phyloP scores from a whole-genome alignment of 2,888 invertebrate genomes.

The Drosophila subquinaria region DNA sequence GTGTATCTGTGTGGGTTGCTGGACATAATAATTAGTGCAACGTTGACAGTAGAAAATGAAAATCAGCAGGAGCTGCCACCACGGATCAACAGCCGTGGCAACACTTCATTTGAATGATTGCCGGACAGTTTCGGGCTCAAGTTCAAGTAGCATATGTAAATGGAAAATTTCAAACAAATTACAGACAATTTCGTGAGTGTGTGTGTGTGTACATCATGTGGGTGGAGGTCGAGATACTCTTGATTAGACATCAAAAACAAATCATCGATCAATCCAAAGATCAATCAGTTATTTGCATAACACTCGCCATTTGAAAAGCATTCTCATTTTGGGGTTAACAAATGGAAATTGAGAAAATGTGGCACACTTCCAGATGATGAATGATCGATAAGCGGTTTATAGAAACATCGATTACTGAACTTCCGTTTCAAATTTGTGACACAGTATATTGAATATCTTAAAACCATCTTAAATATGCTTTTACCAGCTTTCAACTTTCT shows the following conservation, averaged over 20 bases:
- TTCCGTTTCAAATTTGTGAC: neutral
- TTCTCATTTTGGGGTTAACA: slow-evolving; percentile 3
- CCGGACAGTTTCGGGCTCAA: slow-evolving; percentile 17
- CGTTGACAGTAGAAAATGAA: slow-evolving; percentile 51
- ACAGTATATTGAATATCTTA: neutral
- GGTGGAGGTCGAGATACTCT: slow-evolving; percentile 21
- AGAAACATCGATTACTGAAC: neutral
- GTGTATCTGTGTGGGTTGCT: slow-evolving; percentile 14
- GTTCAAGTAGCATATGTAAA: slow-evolving; percentile 4
- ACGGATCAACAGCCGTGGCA: slow-evolving; percentile 18
- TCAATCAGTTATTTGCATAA: slow-evolving; percentile 54
- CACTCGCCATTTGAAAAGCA: slow-evolving; percentile 4
- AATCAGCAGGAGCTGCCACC: slow-evolving; percentile 37
- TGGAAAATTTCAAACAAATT: slow-evolving; percentile 24
- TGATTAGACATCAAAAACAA: slow-evolving; percentile 7
- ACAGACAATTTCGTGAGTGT: slow-evolving; percentile 15
- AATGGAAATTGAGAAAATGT: neutral
- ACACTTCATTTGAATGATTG: slow-evolving; percentile 69
- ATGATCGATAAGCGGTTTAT: neutral
- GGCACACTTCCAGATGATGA: neutral
- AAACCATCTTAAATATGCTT: neutral
- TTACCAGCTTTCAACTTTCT: neutral
- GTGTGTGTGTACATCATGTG: no score
- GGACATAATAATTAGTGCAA: slow-evolving; percentile 72
- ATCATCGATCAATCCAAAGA: slow-evolving; percentile 48